Evolutionary conservation across 2,888 invertebrate genomes (phyloP).

Genomic region (Neelides folsomi): DNA sequence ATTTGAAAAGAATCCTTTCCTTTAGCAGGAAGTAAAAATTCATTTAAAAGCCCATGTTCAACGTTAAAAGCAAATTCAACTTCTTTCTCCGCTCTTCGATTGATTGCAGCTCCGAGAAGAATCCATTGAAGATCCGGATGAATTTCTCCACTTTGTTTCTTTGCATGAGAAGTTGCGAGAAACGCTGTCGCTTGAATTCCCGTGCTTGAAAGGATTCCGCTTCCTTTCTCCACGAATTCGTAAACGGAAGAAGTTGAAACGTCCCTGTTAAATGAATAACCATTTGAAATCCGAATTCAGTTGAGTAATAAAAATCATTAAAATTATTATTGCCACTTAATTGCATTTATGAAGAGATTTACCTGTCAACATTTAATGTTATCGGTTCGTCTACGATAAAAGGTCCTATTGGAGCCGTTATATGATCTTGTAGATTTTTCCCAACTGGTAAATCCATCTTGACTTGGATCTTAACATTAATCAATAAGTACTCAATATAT

Average conservation of each 20-base stretch:
- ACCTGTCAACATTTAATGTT: conserved; percentile 22
- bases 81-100: conserved; percentile 16
- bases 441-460: conserved; percentile 27
- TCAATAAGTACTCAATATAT: too few species aligned
- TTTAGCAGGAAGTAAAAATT: conserved; percentile 16
- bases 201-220: conserved; percentile 23
- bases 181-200: conserved; percentile 22
- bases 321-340: too few species aligned
- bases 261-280: conserved; percentile 10
- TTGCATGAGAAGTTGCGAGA: conserved; percentile 13
- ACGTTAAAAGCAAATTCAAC: conserved; percentile 28
- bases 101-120: conserved; percentile 23
- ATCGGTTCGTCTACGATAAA: conserved; percentile 22
- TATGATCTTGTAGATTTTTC: conserved; percentile 24
- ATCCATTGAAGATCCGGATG: conserved; percentile 29
- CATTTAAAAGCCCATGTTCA: conserved; percentile 15
- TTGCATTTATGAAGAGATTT: too few species aligned
- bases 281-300: too few species aligned
- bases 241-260: conserved; percentile 17
- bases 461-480: conserved; percentile 27
- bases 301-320: too few species aligned
- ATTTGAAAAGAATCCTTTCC: conserved; percentile 27
- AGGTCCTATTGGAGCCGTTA: conserved; percentile 24
- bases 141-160: conserved; percentile 4
- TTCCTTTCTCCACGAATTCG: conserved; percentile 23